Base-by-base conservation (phyloP, 2,888 invertebrate genomes). In the Embidobia sp. region DNA sequence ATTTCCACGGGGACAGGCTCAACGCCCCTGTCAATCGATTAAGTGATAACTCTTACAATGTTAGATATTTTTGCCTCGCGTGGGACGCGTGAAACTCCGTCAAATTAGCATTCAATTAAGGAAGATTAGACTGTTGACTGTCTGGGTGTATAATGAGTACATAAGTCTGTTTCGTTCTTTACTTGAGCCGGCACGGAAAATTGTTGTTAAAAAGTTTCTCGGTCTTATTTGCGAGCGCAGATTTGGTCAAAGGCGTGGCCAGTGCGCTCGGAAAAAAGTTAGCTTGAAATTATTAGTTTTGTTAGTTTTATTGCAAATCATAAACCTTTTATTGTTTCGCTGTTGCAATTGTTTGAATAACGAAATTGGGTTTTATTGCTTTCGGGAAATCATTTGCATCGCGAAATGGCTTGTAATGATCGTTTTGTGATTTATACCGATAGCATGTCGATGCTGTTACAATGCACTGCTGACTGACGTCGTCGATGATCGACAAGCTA, bases 1-100 rank as follows among this genome's bases (percentile, higher is more conserved):
- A 76, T 70, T 70, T 66, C 27, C 29, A 70, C 64, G 48, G 51
- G 22, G 16, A 64, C 26, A 11, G 48, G 44, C 22, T 10, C 13
- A 29, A 49, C 69, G 49, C n/a, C 31, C n/a, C 59, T 51, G 64
- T 64, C 76, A 53, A 63, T 70, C 59, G 69, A 76, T 76, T 57
- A 76, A 76, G 64, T 57, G 57, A 69, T 49, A 49, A 63, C 55
- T 48, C 57, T 76, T 70, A 64, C 57, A 59, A 59, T 76, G 75
- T 69, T 48, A 63, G 51, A 67, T 33, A 48, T 63, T 64, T 63
- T 76, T 76, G n/a, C 42, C 33, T 31, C 35, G 29, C 46, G 31
- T 40, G 6, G 18, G 37, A 19, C 27, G 35, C 48, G 33, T 15
- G 46, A 48, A 55, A 67, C 61, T 35, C 44, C 48, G 19, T 1